phyloP scores from a whole-genome alignment of 2,113 vertebrate genomes.

The Cygnus buccinator region DNA sequence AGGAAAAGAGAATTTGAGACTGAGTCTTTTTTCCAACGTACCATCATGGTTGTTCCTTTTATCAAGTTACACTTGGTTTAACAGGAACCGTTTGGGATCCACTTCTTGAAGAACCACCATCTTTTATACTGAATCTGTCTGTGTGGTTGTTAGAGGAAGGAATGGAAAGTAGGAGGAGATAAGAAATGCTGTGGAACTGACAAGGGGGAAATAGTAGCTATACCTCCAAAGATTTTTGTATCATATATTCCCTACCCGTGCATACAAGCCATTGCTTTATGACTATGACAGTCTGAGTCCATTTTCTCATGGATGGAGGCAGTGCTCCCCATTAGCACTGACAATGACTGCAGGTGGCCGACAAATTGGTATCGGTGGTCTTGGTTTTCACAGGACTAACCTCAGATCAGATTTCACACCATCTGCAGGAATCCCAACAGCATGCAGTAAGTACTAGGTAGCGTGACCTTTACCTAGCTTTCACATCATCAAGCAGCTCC shows the following conservation, averaged over 20 bases:
- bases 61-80: neutral
- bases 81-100: neutral
- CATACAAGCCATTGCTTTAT: neutral
- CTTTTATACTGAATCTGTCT: neutral
- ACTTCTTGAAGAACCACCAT: neutral
- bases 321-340: neutral
- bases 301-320: neutral
- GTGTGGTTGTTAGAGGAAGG: neutral
- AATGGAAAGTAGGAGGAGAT: neutral
- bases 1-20: neutral
- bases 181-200: neutral
- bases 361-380: neutral
- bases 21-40: neutral
- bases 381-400: neutral
- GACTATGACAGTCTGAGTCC: neutral
- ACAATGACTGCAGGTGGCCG: neutral
- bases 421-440: neutral
- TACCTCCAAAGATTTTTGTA: neutral
- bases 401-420: neutral
- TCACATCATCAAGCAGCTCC: neutral
- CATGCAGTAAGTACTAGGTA: neutral
- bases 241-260: neutral
- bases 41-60: neutral
- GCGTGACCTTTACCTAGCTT: neutral
- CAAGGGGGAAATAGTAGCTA: neutral